Conservation (phyloP, 2,888 invertebrate species). For the Macrosiphum euphorbiae region DNA sequence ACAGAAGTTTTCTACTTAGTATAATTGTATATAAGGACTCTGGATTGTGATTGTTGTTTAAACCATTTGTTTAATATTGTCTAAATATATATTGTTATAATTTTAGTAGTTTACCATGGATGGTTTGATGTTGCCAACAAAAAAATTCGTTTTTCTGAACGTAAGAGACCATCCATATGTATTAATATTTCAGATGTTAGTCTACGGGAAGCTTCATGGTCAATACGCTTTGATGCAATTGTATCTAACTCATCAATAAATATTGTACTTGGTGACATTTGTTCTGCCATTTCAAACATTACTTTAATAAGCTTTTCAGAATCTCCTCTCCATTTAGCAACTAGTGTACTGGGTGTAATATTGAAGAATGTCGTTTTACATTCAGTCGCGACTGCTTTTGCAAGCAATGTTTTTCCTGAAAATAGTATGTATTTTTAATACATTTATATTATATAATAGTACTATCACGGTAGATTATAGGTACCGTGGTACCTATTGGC, state of each 20-base stretch:
- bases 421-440: background rate
- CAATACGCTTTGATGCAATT: conserved; percentile 76
- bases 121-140: conserved; percentile 90
- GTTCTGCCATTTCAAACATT: conserved; percentile 87
- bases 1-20: too few relatives aligned
- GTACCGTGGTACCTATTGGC: too few relatives aligned
- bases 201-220: conserved; percentile 86
- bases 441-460: background rate
- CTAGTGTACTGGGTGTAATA: conserved; percentile 87
- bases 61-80: background rate
- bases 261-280: conserved; percentile 89
- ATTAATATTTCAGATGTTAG: conserved; percentile 91
- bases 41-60: background rate
- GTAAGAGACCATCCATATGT: conserved; percentile 84
- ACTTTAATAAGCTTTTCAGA: conserved; percentile 93
- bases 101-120: conserved; percentile 79
- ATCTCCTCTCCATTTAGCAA: conserved; percentile 97
- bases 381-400: conserved; percentile 88
- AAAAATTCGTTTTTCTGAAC: conserved; percentile 76
- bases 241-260: conserved; percentile 95
- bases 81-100: background rate
- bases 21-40: too few relatives aligned
- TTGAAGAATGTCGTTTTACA: conserved; percentile 88
- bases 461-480: too few relatives aligned
- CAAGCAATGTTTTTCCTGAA: conserved; percentile 86